These are phyloP conservation scores for Taurulus bubalis DNA, from an alignment of 2,113 vertebrate genomes.

Conservation along the genomic window DNA sequence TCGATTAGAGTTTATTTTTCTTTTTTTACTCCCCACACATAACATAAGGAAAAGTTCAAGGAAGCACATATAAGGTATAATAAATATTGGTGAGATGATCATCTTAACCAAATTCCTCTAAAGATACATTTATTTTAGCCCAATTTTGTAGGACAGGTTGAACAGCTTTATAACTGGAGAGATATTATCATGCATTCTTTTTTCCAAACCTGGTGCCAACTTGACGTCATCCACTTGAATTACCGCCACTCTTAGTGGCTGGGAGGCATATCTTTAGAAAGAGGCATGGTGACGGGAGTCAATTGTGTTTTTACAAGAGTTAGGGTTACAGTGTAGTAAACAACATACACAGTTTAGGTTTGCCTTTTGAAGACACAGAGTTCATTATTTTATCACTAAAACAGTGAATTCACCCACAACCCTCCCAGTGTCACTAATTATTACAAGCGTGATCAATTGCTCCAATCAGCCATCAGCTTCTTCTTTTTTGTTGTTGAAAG, in stretches of 20 bases:
- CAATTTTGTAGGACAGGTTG: not conserved
- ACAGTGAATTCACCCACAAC: not conserved
- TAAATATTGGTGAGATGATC: not conserved
- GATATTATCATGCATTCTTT: not conserved
- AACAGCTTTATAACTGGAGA: not conserved
- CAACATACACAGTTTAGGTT: not conserved
- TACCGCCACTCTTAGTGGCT: not conserved
- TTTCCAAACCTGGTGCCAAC: not conserved
- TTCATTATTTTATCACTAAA: not conserved
- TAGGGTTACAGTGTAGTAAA: no score
- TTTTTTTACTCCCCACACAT: not conserved
- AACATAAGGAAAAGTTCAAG: not conserved
- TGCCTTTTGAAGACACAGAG: no score
- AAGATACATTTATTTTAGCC: not conserved
- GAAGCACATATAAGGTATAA: not conserved
- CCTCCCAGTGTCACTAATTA: not conserved
- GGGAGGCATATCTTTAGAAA: not conserved
- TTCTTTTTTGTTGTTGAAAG: not conserved
- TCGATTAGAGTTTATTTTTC: not conserved
- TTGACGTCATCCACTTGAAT: not conserved
- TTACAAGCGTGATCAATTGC: not conserved
- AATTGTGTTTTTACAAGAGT: no score
- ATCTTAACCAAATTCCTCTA: not conserved
- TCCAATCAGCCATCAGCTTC: not conserved
- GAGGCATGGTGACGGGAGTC: no score